phyloP scores from a whole-genome alignment of 2,888 invertebrate species.

The Gymnocheta viridis region DNA sequence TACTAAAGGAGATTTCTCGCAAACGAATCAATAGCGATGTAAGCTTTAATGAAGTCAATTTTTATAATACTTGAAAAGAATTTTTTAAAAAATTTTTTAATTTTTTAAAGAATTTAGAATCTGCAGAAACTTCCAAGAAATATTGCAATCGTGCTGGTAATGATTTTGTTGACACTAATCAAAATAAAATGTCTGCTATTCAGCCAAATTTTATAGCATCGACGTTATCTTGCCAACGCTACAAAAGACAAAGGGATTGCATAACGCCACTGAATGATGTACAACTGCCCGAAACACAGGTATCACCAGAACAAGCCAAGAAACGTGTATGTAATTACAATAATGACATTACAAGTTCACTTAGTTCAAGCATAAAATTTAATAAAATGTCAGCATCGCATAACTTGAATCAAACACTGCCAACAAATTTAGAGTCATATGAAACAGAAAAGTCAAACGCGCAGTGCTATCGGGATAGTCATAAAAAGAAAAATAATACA shows the following conservation, averaged over 20 bases:
- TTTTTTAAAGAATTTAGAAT: constrained; percentile 77
- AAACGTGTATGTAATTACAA: constrained; percentile 79
- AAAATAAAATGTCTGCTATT: not conserved
- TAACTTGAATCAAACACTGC: constrained; percentile 40
- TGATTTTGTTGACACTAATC: constrained; percentile 70
- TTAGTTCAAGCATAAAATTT: constrained; percentile 80
- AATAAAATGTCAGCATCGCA: constrained; percentile 59
- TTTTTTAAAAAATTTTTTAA: not conserved
- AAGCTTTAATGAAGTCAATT: constrained; percentile 41
- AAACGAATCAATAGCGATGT: constrained; percentile 83
- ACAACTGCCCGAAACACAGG: constrained; percentile 8
- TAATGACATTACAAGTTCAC: constrained; percentile 80
- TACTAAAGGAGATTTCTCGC: constrained; percentile 84
- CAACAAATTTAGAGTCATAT: constrained; percentile 42
- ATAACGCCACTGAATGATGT: constrained; percentile 57
- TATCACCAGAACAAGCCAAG: constrained; percentile 79
- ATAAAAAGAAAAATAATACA: not conserved
- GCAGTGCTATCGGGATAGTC: constrained; percentile 3
- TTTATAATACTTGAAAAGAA: no score
- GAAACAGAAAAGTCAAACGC: constrained; percentile 59
- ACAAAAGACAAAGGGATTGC: constrained; percentile 78
- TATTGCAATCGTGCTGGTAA: constrained; percentile 76
- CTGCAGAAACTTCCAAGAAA: constrained; percentile 75
- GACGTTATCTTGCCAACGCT: constrained; percentile 62
- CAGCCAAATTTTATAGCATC: not conserved